phyloP scores from a whole-genome alignment of 92 coral and sea anemone species.

The Muricea muricata region DNA sequence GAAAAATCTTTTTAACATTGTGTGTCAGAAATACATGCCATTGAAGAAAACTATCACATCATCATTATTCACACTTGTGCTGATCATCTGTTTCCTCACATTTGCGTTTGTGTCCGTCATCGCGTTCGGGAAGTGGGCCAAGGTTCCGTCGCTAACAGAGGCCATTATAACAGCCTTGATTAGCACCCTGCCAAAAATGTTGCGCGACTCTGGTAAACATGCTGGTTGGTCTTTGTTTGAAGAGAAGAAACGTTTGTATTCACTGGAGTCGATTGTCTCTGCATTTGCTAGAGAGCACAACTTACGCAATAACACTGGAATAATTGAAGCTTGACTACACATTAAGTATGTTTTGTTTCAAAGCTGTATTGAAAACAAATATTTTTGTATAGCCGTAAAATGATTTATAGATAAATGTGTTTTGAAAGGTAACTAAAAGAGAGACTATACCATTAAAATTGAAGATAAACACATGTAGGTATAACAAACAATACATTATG shows the following conservation, averaged over 20 bases:
- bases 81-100: conserved; percentile 2
- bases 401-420: too few species aligned
- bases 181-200: conserved; percentile 18
- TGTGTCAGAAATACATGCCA: conserved; percentile 19
- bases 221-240: conserved; percentile 24
- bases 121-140: conserved; percentile 40
- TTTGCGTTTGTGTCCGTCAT: conserved; percentile 27
- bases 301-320: not conserved
- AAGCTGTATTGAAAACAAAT: too few species aligned
- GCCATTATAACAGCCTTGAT: not conserved
- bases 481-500: too few species aligned
- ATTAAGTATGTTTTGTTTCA: too few species aligned
- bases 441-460: too few species aligned
- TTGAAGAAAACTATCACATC: conserved; percentile 21
- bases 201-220: conserved; percentile 3
- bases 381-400: too few species aligned
- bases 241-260: conserved; percentile 6
- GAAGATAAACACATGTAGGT: too few species aligned
- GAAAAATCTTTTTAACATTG: conserved; percentile 11
- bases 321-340: not conserved
- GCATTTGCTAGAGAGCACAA: conserved; percentile 17
- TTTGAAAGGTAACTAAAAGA: too few species aligned
- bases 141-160: conserved; percentile 26
- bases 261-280: not conserved
- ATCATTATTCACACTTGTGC: not conserved